Evolutionary conservation across 1,140 invertebrate species (phyloP), one percentile per base, ranked within the genome.

Genomic region (Bilobella aurantiaca): DNA sequence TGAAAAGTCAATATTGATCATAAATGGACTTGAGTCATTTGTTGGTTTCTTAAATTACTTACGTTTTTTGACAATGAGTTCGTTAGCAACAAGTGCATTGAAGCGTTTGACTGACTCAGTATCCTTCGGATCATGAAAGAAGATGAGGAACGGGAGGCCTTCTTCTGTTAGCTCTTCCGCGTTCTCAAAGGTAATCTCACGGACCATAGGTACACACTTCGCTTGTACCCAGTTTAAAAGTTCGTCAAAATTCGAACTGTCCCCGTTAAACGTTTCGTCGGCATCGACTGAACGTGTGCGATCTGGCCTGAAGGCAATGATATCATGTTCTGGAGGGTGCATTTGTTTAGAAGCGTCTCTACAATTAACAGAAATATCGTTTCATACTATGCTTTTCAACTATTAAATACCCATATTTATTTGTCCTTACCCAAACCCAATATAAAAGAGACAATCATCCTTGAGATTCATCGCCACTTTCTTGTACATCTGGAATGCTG

Each of bases 91-190:
- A 69, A 93, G 80, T 71, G 88, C 85, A 75, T 89, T 93, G 76
- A 87, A 99, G 69, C 84, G 82, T 75, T 94, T 93, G 46, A 97
- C 86, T 69, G 86, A 90, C 29, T 89, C 86, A 2, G 81, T 82
- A 78, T 99, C 95, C 73, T 90, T 87, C 1, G 91, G 87, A 69
- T 86, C 76, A 75, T 99, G 91, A 78, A 99, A 99, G 1, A 99
- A 78, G 72, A 99, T 98, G 3, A 99, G 81, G 79, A 99, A 99
- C n/a, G 97, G 96, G 69, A 99, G 78, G 18, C 96, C 96, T 82
- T 99, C 96, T 81, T 99, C 97, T 0, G 96, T 99, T 14, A 99
- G 78, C 79, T 99, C 96, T 80, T 98, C 96, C 25, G 96, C 96
- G 83, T 98, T 99, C 81, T 98, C 94, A 79, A 99, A 99, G 2